Base-by-base conservation (phyloP, 2,113 vertebrate species). In the Labrus mixtus region DNA sequence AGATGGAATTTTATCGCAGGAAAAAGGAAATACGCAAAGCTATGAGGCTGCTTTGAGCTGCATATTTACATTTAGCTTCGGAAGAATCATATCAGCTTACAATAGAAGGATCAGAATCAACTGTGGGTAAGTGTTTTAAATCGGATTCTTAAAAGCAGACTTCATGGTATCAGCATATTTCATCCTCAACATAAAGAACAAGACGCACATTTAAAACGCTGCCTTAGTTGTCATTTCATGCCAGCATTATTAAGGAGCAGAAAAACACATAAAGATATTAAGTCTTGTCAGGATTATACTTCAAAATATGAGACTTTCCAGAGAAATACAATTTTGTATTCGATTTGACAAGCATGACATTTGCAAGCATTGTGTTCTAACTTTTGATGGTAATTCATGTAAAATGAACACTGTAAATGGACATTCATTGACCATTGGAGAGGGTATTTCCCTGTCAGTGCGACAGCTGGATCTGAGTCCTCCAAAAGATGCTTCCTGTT, bases 401-500 rank as follows among this genome's bases (percentile, higher is more conserved):
- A 15, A 10, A 76, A 43, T 20, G 58, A 15, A 66, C 16, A 23
- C 29, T 66, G 22, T 11, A 41, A 41, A 19, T 46, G 23, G 37
- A 73, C 70, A 62, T 54, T 54, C 61, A 61, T 50, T 76, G 83
- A 70, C 70, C 70, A 79, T 78, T 81, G 57, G 41, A 78, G 53
- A 57, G 79, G 87, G 80, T 77, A 83, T 89, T 88, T 88, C 91
- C 90, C 86, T 63, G 81, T 79, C 60, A 77, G 25, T 75, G 36
- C 56, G 25, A 90, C 87, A 90, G 89, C 89, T 90, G 89, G 84
- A 77, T 80, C 59, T 43, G 74, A 84, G 78, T 79, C 78, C 79
- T 37, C 62, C 70, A 73, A 80, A 90, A 88, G 61, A 78, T 15
- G 50, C 76, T 92, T 93, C 92, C 92, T 92, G 92, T 92, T 89